Conservation (phyloP, 1,140 invertebrate genomes). For the Hydropsyche tenuis region DNA sequence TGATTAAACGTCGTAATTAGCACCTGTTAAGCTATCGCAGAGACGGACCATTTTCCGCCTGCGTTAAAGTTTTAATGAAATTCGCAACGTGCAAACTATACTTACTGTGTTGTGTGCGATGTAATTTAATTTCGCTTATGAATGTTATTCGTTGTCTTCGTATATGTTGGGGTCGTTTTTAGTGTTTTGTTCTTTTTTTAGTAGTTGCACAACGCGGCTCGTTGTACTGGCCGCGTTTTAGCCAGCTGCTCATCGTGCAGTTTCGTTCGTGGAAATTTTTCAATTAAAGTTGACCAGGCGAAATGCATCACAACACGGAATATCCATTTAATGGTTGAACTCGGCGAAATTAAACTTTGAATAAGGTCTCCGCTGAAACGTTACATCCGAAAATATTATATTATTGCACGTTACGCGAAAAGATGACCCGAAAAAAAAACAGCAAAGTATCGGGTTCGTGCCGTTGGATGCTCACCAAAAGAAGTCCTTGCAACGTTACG, state of each 20-base stretch:
- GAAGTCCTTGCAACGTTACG: neutral
- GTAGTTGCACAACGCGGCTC: too few relatives aligned
- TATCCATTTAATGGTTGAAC: constrained; percentile 13
- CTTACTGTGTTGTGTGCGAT: too few relatives aligned
- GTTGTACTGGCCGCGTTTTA: neutral
- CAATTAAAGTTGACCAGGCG: constrained; percentile 21
- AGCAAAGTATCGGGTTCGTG: too few relatives aligned
- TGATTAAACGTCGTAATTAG: constrained; percentile 18
- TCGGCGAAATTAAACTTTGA: constrained; percentile 1
- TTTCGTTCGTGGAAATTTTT: constrained; percentile 10
- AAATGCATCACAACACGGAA: constrained; percentile 12
- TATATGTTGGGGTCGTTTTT: too few relatives aligned
- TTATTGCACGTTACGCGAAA: too few relatives aligned
- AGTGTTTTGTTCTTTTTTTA: too few relatives aligned
- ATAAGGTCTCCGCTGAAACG: neutral
- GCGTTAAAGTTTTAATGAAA: neutral
- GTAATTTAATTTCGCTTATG: too few relatives aligned
- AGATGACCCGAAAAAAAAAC: too few relatives aligned
- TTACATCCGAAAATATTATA: neutral
- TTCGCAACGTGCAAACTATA: too few relatives aligned
- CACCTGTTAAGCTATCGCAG: neutral
- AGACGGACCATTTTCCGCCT: neutral
- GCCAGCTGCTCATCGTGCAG: neutral
- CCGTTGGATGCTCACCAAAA: constrained; percentile 7
- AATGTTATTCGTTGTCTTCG: too few relatives aligned